Percentiles rank a stretch among this genome's conserved stretches.
These are phyloP conservation scores for Centropyge bicolor DNA, from an alignment of 2,797 vertebrate genomes.

Conservation along the genomic window DNA sequence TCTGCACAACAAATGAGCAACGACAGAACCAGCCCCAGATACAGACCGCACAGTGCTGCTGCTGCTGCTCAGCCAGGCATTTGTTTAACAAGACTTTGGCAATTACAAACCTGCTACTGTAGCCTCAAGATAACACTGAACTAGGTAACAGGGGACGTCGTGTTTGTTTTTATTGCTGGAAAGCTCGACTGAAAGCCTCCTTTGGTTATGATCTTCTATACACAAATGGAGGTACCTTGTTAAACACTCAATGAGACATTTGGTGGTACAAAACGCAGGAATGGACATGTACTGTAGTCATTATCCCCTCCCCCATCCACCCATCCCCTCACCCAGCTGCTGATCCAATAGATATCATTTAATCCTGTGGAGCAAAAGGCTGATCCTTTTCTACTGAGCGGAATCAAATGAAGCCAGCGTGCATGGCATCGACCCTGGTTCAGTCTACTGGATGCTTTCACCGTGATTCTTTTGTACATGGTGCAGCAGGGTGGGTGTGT, in stretches of 20 bases:
- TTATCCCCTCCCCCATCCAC: constrained; percentile 77
- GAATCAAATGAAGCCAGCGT: constrained; percentile 67
- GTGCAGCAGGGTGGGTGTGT: constrained; percentile 9
- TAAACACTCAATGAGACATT: constrained; percentile 48
- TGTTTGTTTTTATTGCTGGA: constrained; percentile 26
- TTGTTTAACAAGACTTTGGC: constrained; percentile 64
- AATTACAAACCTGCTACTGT: constrained; percentile 54
- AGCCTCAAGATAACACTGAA: constrained; percentile 35
- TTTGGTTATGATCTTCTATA: constrained; percentile 12
- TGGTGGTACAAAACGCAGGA: constrained; percentile 62
- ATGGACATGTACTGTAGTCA: constrained; percentile 63
- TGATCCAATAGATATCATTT: constrained; percentile 84
- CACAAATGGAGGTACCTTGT: constrained; percentile 26
- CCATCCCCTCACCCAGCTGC: constrained; percentile 80
- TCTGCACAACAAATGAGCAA: constrained; percentile 71
- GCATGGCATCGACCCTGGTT: constrained; percentile 31
- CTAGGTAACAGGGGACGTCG: constrained; percentile 3
- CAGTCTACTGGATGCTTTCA: constrained; percentile 36
- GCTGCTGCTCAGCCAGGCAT: constrained; percentile 52
- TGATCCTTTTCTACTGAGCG: constrained; percentile 77
- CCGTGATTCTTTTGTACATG: constrained; percentile 1
- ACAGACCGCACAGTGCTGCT: constrained; percentile 34
- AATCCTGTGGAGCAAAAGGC: constrained; percentile 82
- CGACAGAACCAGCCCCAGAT: constrained; percentile 58
- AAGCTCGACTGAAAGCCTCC: constrained; percentile 19